Evolutionary conservation across 2,113 vertebrate genomes (phyloP), one percentile per base, ranked within the genome.

Genomic region (Synodontis membranacea): DNA sequence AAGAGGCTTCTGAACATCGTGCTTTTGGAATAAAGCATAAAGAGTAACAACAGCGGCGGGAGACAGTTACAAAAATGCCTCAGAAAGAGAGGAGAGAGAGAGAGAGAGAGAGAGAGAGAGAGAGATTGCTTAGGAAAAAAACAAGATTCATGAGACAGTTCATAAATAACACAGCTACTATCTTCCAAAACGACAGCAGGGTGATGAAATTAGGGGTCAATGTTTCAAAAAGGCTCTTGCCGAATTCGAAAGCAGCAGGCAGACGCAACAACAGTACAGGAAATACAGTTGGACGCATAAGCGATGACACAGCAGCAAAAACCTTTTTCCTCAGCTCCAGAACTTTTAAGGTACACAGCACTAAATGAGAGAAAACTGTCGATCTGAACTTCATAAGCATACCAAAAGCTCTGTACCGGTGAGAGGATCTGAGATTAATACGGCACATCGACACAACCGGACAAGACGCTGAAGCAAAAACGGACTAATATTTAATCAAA

Each of bases 231-330:
- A 39, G 56, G 42, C 42, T 23, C 48, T 25, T 54, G 19, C 39
- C 54, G 85, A 78, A 84, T 84, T 84, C 48, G 56, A 84, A 48
- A 64, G 44, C 46, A 64, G 70, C 28, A 64, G 58, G 31, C 56
- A 84, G 72, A 74, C 9, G 19, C 44, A 48, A 80, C 39, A 46
- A 86, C 64, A 5, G 31, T 34, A 79, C 75, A 80, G 44, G 44
- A 86, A 34, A 75, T 60, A 37, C 68, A 80, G 12, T 68, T 86
- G 88, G 44, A 9, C 54, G 64, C 76, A n/a, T 84, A 84, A 34
- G 83, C 56, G 72, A 80, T 84, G 88, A 88, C 72, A 28, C 85
- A 84, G 82, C 82, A 89, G 28, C 74, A 52, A 64, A 80, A 25
- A n/a, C n/a, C 14, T 21, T 37, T 42, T 5, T 76, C 54, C 54